Conservation (phyloP, 2,797 vertebrate species). For the Martes flavigula region DNA sequence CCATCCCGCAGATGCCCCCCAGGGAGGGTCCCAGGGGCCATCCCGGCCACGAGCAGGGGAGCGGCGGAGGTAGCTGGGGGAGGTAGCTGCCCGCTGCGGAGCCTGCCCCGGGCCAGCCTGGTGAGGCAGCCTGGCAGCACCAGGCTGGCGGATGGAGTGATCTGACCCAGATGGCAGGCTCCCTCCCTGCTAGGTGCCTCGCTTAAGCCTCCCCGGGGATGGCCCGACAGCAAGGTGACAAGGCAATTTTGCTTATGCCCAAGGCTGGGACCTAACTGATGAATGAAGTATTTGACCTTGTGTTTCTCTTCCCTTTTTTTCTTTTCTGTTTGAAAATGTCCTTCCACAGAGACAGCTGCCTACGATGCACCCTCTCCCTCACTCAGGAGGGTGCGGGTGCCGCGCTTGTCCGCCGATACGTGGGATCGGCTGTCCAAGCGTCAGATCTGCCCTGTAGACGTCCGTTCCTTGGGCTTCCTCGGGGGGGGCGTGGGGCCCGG, state of each 20-base stretch:
- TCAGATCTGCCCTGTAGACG: accelerated
- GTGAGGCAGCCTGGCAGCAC: neutral
- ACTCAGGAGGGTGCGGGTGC: accelerated
- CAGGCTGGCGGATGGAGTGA: neutral
- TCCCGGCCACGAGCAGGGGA: no score
- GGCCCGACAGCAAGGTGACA: neutral
- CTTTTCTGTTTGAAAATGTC: neutral
- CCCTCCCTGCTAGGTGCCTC: neutral
- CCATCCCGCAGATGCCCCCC: accelerated
- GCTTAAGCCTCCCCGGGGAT: accelerated
- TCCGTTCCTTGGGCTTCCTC: neutral
- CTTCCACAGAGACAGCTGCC: no score
- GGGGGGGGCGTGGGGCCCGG: neutral
- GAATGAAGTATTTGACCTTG: neutral
- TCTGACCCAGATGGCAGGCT: neutral
- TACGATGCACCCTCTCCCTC: neutral
- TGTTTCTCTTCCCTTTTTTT: neutral
- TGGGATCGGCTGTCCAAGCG: accelerated
- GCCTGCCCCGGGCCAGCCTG: neutral
- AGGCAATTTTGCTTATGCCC: neutral
- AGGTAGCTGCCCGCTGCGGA: no score
- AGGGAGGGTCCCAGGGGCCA: accelerated
- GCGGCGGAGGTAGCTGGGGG: no score
- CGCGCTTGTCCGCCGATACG: accelerated
- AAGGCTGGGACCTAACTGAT: neutral